phyloP scores from a whole-genome alignment of 2,113 vertebrate genomes.

The Herpetotheres cachinnans region DNA sequence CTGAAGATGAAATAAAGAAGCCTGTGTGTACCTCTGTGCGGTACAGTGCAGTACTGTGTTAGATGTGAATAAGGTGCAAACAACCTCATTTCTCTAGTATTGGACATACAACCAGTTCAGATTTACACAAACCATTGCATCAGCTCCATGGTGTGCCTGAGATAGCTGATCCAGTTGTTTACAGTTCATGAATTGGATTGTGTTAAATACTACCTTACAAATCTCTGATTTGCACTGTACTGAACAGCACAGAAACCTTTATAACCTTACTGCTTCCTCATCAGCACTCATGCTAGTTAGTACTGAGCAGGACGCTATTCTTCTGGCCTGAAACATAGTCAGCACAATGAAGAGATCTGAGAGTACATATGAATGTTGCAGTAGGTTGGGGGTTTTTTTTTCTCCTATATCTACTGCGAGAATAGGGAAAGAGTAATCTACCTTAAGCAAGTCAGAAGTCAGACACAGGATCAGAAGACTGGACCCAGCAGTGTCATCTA shows the following conservation, averaged over 20 bases:
- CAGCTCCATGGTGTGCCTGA: not conserved
- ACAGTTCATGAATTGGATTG: not conserved
- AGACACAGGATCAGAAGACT: not conserved
- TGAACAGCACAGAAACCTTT: not conserved
- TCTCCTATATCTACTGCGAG: not conserved
- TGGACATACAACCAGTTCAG: not conserved
- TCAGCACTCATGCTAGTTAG: not conserved
- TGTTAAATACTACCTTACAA: not conserved
- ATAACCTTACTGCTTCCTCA: not conserved
- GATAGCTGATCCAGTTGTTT: not conserved
- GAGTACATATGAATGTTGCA: not conserved
- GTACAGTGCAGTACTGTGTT: not conserved
- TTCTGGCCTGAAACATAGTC: not conserved
- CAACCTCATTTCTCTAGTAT: not conserved
- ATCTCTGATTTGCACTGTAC: not conserved
- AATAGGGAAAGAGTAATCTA: not conserved
- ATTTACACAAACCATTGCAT: not conserved
- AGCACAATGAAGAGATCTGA: not conserved
- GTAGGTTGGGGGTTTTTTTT: not conserved
- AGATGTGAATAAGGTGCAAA: not conserved
- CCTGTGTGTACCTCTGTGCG: not conserved
- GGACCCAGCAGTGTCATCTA: not conserved
- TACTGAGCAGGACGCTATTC: not conserved
- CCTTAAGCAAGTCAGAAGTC: not conserved
- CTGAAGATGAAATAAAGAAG: not conserved